Evolutionary conservation across 2,888 invertebrate genomes (phyloP).

Genomic region (Halictus quadricinctus): DNA sequence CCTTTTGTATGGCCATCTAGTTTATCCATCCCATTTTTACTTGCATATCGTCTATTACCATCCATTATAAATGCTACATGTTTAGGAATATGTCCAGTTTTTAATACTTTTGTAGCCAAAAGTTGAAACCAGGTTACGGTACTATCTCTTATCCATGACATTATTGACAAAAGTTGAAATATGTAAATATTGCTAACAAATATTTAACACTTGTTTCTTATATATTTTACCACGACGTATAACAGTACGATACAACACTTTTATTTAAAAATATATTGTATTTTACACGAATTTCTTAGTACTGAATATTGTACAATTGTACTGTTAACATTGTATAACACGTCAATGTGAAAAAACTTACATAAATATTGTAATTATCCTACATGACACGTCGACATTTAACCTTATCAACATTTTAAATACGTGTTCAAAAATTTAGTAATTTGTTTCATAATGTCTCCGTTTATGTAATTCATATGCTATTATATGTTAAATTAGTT

Average conservation of each 20-base stretch:
- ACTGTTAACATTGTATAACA: not conserved
- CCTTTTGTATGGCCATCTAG: slow-evolving; percentile 93
- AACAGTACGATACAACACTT: not conserved
- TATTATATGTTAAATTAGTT: slow-evolving; percentile 23
- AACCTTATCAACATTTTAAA: slow-evolving; percentile 40
- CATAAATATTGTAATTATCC: slow-evolving; percentile 21
- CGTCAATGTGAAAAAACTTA: slow-evolving; percentile 19
- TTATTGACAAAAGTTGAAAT: slow-evolving; percentile 70
- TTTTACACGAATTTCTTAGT: not conserved
- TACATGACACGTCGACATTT: slow-evolving; percentile 54
- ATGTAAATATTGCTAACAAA: not conserved
- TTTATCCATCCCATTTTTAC: slow-evolving; percentile 89
- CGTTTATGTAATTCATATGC: slow-evolving; percentile 9
- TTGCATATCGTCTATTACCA: slow-evolving; percentile 97
- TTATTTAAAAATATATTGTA: slow-evolving; percentile 4
- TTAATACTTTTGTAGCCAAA: slow-evolving; percentile 89
- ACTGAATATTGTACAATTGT: slow-evolving; percentile 4
- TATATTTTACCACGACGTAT: not conserved
- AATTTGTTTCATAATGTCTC: slow-evolving; percentile 11
- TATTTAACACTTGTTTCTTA: not conserved
- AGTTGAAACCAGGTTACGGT: slow-evolving; percentile 90
- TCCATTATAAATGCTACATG: slow-evolving; percentile 99
- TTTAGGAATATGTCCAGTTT: slow-evolving; percentile 92
- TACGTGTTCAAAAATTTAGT: slow-evolving; percentile 26
- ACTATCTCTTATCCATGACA: slow-evolving; percentile 92